These are phyloP conservation scores for Parazoanthus darwini DNA, from an alignment of 92 coral and sea anemone genomes.

Conservation along the genomic window DNA sequence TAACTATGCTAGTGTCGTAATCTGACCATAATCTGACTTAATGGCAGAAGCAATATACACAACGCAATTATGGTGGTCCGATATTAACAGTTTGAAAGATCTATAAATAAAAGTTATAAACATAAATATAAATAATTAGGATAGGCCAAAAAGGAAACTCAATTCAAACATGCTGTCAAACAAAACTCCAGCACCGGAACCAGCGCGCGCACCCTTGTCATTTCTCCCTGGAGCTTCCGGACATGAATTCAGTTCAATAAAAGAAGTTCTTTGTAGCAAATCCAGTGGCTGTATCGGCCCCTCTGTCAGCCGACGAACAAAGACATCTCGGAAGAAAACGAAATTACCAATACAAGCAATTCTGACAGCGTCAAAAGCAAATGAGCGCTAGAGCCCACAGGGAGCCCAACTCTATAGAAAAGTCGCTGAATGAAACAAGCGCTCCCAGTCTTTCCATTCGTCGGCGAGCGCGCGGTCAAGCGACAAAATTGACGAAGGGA, in stretches of 20 bases:
- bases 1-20: background rate
- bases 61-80: background rate
- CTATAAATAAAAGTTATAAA: background rate
- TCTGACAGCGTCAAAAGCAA: background rate
- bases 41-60: slow-evolving; percentile 1
- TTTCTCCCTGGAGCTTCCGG: background rate
- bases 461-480: too few relatives aligned
- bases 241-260: background rate
- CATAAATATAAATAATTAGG: too few relatives aligned
- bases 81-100: background rate
- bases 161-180: background rate
- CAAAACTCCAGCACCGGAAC: background rate
- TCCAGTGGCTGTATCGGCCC: background rate
- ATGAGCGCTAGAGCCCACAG: too few relatives aligned
- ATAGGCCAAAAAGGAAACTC: too few relatives aligned
- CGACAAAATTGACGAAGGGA: too few relatives aligned
- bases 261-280: background rate
- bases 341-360: too few relatives aligned
- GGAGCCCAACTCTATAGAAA: too few relatives aligned
- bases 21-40: background rate
- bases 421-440: too few relatives aligned
- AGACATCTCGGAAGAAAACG: background rate
- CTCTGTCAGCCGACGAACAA: background rate
- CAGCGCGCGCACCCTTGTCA: background rate
- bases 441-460: too few relatives aligned